Evolutionary conservation across 1,140 invertebrate genomes (phyloP), one percentile per base, ranked within the genome.

Genomic region (Drosophila athabasca): DNA sequence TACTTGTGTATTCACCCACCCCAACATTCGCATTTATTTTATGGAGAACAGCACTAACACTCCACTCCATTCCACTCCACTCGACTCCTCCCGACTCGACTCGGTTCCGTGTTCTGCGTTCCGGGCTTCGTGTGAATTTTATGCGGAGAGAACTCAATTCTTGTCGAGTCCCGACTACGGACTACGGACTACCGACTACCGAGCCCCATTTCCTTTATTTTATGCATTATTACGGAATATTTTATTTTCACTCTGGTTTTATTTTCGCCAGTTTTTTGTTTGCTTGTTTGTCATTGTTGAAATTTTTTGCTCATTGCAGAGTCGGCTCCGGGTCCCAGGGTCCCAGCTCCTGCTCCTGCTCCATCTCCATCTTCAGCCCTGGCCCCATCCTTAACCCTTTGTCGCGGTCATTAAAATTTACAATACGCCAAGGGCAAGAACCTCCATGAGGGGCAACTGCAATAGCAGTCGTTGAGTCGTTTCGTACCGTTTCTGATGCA

Each of bases 371-470:
- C 7, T 26, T 3, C 24, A 24, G 24, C 8, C 19, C 50, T 61
- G 26, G 17, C 41, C 49, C 7, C 35, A 31, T 24, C 44, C 31
- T 65, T 45, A 69, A 69, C 67, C 67, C 67, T 58, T 70, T 19
- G 44, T 15, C 26, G 57, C 54, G 76, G 64, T 75, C 79, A 70
- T 82, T 83, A 83, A 82, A 82, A 79, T 79, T 66, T 67, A 75
- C 53, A 82, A 70, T 72, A 50, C 45, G 58, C 46, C 57, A 55
- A 44, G 44, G 41, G 39, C 41, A 65, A 73, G 48, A 55, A 82
- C 81, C 67, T 77, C 77, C 46, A 39, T 13, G 35, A 39, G 35
- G 35, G 11, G 35, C 11, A 39, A 76, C 44, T 68, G 62, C 57
- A 53, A 11, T 53, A 43, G 31, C 44, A 31, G 52, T 31, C 17